Evolutionary conservation across 1,140 invertebrate genomes (phyloP).

Genomic region (Drosophila ohnishii): DNA sequence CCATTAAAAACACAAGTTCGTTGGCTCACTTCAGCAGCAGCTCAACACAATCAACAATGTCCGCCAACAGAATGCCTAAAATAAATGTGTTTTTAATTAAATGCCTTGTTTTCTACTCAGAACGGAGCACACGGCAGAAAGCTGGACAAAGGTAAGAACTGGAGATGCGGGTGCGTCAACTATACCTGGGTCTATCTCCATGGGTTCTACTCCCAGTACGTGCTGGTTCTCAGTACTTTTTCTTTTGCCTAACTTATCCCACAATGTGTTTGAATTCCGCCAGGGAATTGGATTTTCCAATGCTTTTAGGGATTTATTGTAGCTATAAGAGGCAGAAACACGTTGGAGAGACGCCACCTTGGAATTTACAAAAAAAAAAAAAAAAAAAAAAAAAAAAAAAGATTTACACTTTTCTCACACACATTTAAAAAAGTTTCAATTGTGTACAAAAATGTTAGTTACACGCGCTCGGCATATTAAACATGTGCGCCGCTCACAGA

Average conservation of each 20-base stretch:
- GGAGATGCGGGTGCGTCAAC: constrained; percentile 29
- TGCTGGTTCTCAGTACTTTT: constrained; percentile 21
- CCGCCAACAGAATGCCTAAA: constrained; percentile 48
- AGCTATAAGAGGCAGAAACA: constrained; percentile 2
- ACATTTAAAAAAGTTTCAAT: constrained; percentile 51
- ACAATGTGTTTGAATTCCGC: constrained; percentile 54
- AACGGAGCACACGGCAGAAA: constrained; percentile 5
- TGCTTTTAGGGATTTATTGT: constrained; percentile 35
- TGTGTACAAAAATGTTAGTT: constrained; percentile 55
- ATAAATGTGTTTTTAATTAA: constrained; percentile 77
- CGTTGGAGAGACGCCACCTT: constrained; percentile 1
- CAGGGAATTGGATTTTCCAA: constrained; percentile 28
- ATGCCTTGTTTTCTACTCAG: constrained; percentile 58
- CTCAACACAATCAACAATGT: constrained; percentile 43
- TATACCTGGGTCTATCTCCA: constrained; percentile 9
- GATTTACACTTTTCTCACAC: constrained; percentile 18
- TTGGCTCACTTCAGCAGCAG: constrained; percentile 55
- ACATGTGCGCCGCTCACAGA: constrained; percentile 13
- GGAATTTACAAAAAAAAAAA: not conserved
- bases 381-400: not conserved
- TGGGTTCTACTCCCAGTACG: constrained; percentile 12
- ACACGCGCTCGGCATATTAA: constrained; percentile 62
- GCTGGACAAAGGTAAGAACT: constrained; percentile 46
- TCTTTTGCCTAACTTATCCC: constrained; percentile 44
- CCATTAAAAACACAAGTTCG: constrained; percentile 61